A percentile compares a stretch with the other conserved stretches of the same genome.
These are phyloP conservation scores for Bos indicus DNA, from an alignment of 2,113 vertebrate genomes.

Conservation along the genomic window DNA sequence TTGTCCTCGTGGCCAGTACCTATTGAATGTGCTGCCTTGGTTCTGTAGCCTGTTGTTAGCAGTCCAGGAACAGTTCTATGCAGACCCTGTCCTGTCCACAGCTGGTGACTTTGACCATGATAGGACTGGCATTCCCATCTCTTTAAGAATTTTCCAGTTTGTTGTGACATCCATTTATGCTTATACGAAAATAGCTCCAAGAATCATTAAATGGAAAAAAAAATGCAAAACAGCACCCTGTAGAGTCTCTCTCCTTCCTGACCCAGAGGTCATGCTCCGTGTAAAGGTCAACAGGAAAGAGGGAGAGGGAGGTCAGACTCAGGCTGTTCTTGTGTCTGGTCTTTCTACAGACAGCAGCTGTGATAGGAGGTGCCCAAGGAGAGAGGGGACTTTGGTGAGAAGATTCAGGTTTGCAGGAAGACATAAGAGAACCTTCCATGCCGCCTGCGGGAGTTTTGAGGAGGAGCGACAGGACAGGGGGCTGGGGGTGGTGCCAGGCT, in stretches of 20 bases:
- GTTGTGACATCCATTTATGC: neutral
- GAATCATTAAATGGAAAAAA: neutral
- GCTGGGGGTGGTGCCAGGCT: neutral
- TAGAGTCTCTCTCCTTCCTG: neutral
- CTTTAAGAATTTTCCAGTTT: neutral
- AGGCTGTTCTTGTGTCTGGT: neutral
- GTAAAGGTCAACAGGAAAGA: neutral
- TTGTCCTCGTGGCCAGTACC: neutral
- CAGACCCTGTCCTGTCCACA: neutral
- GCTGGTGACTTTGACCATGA: neutral
- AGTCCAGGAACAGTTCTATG: neutral
- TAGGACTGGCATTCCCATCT: neutral
- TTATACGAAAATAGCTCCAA: accelerated
- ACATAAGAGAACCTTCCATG: neutral
- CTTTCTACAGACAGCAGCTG: neutral
- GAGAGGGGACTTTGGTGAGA: neutral
- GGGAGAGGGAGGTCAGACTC: neutral
- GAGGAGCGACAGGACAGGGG: neutral
- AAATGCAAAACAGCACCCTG: neutral
- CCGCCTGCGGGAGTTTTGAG: accelerated
- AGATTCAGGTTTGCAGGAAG: neutral
- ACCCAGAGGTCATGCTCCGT: neutral
- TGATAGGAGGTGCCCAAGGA: neutral
- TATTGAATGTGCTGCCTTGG: neutral
- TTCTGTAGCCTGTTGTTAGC: neutral